Conservation (phyloP, 2,888 invertebrate species). For the Mesopsocus fuscifrons region DNA sequence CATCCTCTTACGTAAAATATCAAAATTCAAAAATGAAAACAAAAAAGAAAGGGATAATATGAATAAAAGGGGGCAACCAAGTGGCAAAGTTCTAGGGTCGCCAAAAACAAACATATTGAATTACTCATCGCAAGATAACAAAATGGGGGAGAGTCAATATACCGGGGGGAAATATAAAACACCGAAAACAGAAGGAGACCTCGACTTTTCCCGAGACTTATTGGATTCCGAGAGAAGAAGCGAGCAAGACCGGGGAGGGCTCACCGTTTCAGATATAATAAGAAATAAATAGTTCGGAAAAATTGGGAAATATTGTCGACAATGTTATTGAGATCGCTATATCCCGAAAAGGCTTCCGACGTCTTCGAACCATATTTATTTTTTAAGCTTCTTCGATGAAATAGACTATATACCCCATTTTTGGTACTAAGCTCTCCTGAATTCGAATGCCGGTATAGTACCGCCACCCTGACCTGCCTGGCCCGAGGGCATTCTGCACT, state of each 20-base stretch:
- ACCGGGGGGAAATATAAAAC: background rate
- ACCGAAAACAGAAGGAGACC: background rate
- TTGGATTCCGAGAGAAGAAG: slow-evolving; percentile 4
- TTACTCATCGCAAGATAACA: no score
- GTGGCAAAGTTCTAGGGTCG: no score
- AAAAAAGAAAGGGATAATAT: slow-evolving; percentile 1
- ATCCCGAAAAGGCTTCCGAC: no score
- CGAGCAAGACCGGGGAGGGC: background rate
- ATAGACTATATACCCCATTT: no score
- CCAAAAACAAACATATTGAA: background rate
- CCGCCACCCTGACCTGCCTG: no score
- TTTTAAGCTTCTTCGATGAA: no score
- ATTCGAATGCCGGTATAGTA: no score
- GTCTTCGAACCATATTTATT: no score
- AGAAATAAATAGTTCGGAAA: slow-evolving; percentile 6
- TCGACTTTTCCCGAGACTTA: slow-evolving; percentile 5
- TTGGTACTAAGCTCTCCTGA: no score
- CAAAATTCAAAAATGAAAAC: background rate
- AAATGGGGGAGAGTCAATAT: background rate
- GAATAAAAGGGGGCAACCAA: background rate
- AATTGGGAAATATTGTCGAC: slow-evolving; percentile 7
- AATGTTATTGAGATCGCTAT: no score
- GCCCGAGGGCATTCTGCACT: no score
- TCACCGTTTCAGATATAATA: slow-evolving; percentile 5
- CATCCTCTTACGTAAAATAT: background rate